Percentiles rank a stretch among this genome's conserved stretches.
Evolutionary conservation across 2,888 invertebrate species (phyloP).

Genomic region (Melinaea menophilus): DNA sequence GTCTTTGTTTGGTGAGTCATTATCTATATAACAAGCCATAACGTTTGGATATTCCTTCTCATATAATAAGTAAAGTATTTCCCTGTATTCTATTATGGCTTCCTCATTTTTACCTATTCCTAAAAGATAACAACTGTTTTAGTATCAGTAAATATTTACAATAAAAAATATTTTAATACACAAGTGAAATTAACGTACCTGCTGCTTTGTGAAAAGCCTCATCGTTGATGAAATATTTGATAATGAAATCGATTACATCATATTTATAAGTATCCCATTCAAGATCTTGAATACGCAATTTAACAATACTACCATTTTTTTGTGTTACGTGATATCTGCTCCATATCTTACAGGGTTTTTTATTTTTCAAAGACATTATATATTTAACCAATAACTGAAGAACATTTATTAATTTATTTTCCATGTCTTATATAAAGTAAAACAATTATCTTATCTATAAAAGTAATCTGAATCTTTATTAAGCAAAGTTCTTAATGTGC

Average conservation of each 20-base stretch:
- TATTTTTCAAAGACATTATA: too few species aligned
- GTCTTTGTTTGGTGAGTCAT: constrained; percentile 31
- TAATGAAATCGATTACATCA: constrained; percentile 23
- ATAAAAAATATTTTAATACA: too few species aligned
- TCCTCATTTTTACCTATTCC: constrained; percentile 38
- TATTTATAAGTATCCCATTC: constrained; percentile 17
- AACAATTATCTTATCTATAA: too few species aligned
- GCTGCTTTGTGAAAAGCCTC: constrained; percentile 31
- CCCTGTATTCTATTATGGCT: constrained; percentile 38
- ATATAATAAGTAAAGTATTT: constrained; percentile 20
- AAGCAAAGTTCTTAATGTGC: too few species aligned
- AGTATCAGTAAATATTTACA: too few species aligned
- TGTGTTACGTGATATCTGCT: constrained; percentile 26
- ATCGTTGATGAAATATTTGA: constrained; percentile 23
- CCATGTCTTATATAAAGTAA: too few species aligned
- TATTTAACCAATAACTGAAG: too few species aligned
- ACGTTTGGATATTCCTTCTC: constrained; percentile 27
- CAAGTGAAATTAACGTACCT: constrained; percentile 18
- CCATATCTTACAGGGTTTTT: constrained; percentile 23
- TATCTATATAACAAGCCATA: constrained; percentile 45
- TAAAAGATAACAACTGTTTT: constrained; percentile 19
- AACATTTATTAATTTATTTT: too few species aligned
- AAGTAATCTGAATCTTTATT: too few species aligned
- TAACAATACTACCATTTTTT: constrained; percentile 28
- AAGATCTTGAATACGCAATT: constrained; percentile 31